Evolutionary conservation across 2,113 vertebrate species (phyloP), one percentile per base, ranked within the genome.

Genomic region (Boleophthalmus pectinirostris): DNA sequence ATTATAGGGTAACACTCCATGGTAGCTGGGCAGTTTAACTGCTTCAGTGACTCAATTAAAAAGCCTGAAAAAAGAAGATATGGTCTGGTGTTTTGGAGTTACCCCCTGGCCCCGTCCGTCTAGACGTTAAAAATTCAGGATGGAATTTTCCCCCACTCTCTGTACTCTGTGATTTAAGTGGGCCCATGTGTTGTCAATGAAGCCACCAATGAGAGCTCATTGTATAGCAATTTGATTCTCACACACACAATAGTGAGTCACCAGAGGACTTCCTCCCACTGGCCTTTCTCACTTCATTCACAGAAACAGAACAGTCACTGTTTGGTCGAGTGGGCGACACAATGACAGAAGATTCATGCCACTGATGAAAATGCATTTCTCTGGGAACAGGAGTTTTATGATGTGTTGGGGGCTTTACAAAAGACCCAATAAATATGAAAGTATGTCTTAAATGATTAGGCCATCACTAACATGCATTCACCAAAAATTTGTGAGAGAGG

Each of bases 131-230:
- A 89, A 93, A 92, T 83, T 89, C 83, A 85, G 74, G 74, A 83
- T 90, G 92, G 92, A 93, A 93, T 91, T 88, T 88, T 53, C 69
- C 77, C 78, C 78, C 73, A 33, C 72, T 56, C 66, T 77, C 75
- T 79, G 65, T 83, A 70, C 47, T 64, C 61, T 21, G 45, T 18
- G 33, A 35, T 73, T 72, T 88, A 90, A 88, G 78, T 90, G 92
- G 91, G 87, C 88, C 82, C 89, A 94, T 90, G 78, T 91, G 93
- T 93, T 94, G 90, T 93, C 90, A 93, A 92, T 84, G 84, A 93
- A 93, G 92, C 90, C 90, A 88, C 90, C 78, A 82, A 84, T 89
- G 87, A 90, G 89, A 89, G 79, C 80, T 82, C 84, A 88, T 83
- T 92, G 87, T 90, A 74, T 74, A 87, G 88, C 89, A 88, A 82